Evolutionary conservation across 2,113 vertebrate genomes (phyloP).

Genomic region (Cyprinodon brontotheroides): DNA sequence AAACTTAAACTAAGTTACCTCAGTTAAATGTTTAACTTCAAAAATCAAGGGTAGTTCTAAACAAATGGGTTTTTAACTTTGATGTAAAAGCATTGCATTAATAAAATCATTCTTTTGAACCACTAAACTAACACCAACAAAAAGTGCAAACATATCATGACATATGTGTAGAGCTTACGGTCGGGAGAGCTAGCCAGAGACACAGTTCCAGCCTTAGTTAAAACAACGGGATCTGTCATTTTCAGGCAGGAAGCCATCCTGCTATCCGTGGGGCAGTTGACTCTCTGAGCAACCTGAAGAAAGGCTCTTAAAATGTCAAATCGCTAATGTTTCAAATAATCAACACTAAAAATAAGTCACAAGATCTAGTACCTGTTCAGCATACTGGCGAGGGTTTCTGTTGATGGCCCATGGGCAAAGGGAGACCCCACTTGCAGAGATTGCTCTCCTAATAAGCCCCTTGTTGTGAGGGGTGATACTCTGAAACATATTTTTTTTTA

Average conservation of each 20-base stretch:
- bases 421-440: conserved; percentile 89
- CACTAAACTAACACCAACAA: no score
- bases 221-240: conserved; percentile 70
- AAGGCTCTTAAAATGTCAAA: not conserved
- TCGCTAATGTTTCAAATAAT: not conserved
- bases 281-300: conserved; percentile 81
- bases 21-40: no score
- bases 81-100: no score
- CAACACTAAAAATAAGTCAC: not conserved
- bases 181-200: conserved; percentile 54
- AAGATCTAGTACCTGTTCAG: conserved; percentile 77
- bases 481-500: conserved; percentile 61
- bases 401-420: conserved; percentile 87
- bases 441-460: conserved; percentile 88
- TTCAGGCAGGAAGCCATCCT: conserved; percentile 85
- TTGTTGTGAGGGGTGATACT: conserved; percentile 88
- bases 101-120: no score
- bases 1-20: no score
- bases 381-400: conserved; percentile 80
- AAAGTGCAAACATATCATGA: no score
- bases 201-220: conserved; percentile 84
- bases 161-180: conserved; percentile 60
- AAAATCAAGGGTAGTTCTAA: no score
- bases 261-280: conserved; percentile 83
- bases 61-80: no score